Percentiles rank a stretch among this genome's conserved stretches.
These are phyloP conservation scores for Ditylenchus weischeri DNA, from an alignment of 2,888 invertebrate genomes.

Conservation along the genomic window DNA sequence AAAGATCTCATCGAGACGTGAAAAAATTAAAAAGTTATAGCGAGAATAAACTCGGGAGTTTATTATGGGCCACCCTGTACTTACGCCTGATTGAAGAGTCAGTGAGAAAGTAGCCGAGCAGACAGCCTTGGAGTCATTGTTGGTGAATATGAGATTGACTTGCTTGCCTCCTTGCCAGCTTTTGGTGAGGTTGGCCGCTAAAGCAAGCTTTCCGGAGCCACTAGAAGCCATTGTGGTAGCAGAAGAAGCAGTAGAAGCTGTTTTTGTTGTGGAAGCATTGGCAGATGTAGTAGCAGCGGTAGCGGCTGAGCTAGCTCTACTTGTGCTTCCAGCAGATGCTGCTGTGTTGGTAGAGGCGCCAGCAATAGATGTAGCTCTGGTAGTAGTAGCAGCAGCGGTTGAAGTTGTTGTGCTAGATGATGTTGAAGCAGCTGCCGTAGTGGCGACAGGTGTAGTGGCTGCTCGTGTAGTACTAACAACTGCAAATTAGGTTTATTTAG, in stretches of 20 bases:
- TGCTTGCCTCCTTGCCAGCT: slow-evolving; percentile 18
- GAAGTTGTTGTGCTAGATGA: neutral
- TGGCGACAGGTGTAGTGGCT: neutral
- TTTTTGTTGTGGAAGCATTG: neutral
- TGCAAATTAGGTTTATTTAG: too few relatives aligned
- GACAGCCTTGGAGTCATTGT: slow-evolving; percentile 15
- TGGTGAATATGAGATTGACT: slow-evolving; percentile 14
- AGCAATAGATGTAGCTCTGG: neutral
- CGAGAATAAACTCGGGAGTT: too few relatives aligned
- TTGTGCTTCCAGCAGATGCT: neutral
- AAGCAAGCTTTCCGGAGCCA: slow-evolving; percentile 1
- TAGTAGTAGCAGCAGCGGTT: neutral
- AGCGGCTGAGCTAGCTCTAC: neutral
- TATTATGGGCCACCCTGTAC: too few relatives aligned
- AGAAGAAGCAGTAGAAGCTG: neutral
- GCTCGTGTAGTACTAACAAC: too few relatives aligned
- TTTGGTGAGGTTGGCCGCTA: slow-evolving; percentile 4
- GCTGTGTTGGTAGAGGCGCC: neutral
- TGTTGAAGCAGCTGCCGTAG: neutral
- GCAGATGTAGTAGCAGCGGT: too few relatives aligned
- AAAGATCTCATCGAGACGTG: too few relatives aligned
- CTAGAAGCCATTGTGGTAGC: neutral
- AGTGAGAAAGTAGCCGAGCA: slow-evolving; percentile 16
- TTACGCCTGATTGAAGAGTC: slow-evolving; percentile 19
- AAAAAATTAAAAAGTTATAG: neutral